Percentiles rank a stretch among this genome's conserved stretches.
These are phyloP conservation scores for Ornithorhynchus anatinus DNA, from an alignment of 2,113 vertebrate genomes.

Conservation along the genomic window DNA sequence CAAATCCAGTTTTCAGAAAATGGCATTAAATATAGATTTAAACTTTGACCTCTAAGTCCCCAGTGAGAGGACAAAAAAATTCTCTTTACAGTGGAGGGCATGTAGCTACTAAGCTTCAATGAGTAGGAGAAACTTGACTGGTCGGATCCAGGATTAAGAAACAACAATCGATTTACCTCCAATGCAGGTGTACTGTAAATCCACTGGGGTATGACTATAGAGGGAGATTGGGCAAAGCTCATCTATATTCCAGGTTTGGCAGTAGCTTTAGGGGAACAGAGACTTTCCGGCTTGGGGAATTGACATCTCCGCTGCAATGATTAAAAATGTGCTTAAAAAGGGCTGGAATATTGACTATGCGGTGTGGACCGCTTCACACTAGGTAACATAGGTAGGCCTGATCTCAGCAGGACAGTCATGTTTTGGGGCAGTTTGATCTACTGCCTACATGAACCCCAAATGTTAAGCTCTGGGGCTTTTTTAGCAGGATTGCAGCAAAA, in stretches of 20 bases:
- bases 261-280: conserved; percentile 54
- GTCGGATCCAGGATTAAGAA: conserved; percentile 57
- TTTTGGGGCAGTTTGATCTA: too few species aligned
- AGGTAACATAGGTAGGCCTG: too few species aligned
- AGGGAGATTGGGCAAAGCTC: conserved; percentile 49
- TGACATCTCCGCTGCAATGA: conserved; percentile 54
- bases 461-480: too few species aligned
- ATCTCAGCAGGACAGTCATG: too few species aligned
- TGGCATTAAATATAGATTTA: conserved; percentile 72
- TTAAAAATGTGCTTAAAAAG: conserved; percentile 46
- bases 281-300: conserved; percentile 60
- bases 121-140: conserved; percentile 54
- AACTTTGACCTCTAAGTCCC: conserved; percentile 69
- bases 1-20: conserved; percentile 71
- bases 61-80: conserved; percentile 66
- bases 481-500: too few species aligned
- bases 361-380: conserved; percentile 36
- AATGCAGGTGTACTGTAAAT: conserved; percentile 55
- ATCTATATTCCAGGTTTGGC: conserved; percentile 62
- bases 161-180: conserved; percentile 62
- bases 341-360: conserved; percentile 14
- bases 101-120: conserved; percentile 63
- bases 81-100: conserved; percentile 54
- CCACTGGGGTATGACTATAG: conserved; percentile 31
- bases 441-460: too few species aligned